These are phyloP conservation scores for Lochmaea capreae DNA, from an alignment of 2,888 invertebrate genomes.

Conservation along the genomic window DNA sequence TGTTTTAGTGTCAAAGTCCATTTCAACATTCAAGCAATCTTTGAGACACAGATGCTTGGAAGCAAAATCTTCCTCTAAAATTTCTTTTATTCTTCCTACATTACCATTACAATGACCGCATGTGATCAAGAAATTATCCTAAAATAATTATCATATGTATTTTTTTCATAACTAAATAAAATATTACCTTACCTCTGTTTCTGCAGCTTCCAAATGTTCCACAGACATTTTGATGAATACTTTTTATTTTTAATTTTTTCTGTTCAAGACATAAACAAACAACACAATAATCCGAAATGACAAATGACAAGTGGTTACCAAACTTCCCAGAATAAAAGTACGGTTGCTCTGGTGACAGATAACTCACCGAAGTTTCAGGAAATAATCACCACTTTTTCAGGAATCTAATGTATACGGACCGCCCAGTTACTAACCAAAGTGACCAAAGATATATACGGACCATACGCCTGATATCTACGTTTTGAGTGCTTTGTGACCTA, in stretches of 20 bases:
- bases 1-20: constrained; percentile 14
- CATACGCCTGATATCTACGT: no score
- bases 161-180: no score
- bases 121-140: constrained; percentile 20
- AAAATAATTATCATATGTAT: constrained; percentile 9
- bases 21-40: background rate
- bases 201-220: constrained; percentile 7
- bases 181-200: background rate
- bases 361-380: no score
- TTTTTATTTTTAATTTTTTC: background rate
- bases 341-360: no score
- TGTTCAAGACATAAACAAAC: background rate
- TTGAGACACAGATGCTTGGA: constrained; percentile 18
- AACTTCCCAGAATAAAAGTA: no score
- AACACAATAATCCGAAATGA: constrained; percentile 1
- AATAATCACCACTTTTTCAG: no score
- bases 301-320: background rate
- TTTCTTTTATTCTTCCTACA: constrained; percentile 17
- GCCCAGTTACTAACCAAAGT: constrained; percentile 5
- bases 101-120: constrained; percentile 13
- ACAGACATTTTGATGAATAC: constrained; percentile 7
- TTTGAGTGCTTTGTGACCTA: no score
- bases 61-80: background rate
- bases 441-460: background rate
- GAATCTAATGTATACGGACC: no score